phyloP scores from a whole-genome alignment of 2,797 vertebrate species.

The Pantherophis vulpinus region DNA sequence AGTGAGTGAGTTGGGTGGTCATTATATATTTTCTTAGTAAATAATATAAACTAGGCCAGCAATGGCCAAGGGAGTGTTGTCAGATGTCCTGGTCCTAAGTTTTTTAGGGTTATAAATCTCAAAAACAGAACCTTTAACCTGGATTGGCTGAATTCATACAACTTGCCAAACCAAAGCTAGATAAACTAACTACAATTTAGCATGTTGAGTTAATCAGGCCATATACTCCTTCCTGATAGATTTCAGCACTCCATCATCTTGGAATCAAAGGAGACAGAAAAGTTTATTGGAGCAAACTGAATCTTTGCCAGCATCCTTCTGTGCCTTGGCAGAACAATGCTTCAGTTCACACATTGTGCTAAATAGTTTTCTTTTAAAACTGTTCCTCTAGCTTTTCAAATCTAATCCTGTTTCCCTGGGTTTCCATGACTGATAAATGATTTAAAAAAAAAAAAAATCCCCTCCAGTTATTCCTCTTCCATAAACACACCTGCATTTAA shows the following conservation, averaged over 20 bases:
- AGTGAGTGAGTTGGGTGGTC: not conserved
- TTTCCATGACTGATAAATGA: not conserved
- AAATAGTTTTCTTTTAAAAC: not conserved
- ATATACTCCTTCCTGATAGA: not conserved
- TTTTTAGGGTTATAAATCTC: not conserved
- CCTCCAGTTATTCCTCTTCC: not conserved
- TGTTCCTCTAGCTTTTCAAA: not conserved
- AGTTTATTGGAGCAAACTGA: not conserved
- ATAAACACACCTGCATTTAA: not conserved
- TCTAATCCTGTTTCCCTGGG: not conserved
- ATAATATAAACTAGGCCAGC: not conserved
- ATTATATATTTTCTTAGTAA: not conserved
- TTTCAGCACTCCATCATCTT: not conserved
- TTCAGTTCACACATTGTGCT: not conserved
- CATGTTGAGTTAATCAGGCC: not conserved
- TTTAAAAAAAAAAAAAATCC: not conserved
- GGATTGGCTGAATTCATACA: not conserved
- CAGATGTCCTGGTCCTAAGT: not conserved
- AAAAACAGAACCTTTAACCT: not conserved
- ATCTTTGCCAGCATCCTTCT: not conserved
- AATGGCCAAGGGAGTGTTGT: not conserved
- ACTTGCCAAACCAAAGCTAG: not conserved
- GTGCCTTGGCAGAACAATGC: not conserved
- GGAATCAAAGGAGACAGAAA: not conserved
- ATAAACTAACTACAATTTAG: not conserved